Percentiles rank a stretch among this genome's conserved stretches.
Conservation (phyloP, 2,888 invertebrate genomes). For the Lacanobia wlatinum region DNA sequence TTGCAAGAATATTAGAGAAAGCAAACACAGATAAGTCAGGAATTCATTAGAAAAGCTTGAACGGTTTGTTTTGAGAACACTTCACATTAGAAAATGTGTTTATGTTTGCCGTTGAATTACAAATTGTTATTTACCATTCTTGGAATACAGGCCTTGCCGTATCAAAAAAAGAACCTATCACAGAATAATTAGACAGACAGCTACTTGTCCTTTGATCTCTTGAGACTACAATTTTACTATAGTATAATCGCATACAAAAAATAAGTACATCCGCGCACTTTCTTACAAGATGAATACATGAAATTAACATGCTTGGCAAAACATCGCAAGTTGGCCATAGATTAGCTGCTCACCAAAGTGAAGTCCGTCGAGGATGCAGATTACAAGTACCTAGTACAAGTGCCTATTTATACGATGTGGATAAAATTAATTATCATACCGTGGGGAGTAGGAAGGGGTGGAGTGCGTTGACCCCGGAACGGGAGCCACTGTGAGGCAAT, state of each 20-base stretch:
- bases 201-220: conserved; percentile 40
- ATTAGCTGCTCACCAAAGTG: conserved; percentile 46
- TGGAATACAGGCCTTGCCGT: conserved; percentile 15
- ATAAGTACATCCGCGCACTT: conserved; percentile 41
- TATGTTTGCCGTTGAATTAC: conserved; percentile 49
- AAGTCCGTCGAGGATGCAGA: conserved; percentile 55
- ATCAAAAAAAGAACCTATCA: conserved; percentile 20
- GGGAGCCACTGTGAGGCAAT: conserved; percentile 64
- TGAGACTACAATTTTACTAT: conserved; percentile 13
- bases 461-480: conserved; percentile 69
- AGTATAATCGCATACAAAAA: conserved; percentile 37
- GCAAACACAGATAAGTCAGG: conserved; percentile 53
- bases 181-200: conserved; percentile 32
- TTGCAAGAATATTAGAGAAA: conserved; percentile 52
- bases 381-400: conserved; percentile 52
- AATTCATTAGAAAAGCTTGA: conserved; percentile 52
- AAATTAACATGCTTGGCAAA: conserved; percentile 38
- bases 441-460: conserved; percentile 71
- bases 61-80: conserved; percentile 53
- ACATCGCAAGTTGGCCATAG: conserved; percentile 35
- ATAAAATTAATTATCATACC: conserved; percentile 73
- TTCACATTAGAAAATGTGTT: conserved; percentile 55
- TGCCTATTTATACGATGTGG: conserved; percentile 67
- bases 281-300: conserved; percentile 39
- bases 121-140: conserved; percentile 49